Base-by-base conservation (phyloP, 2,888 invertebrate species). In the Epirrhoe alternata region DNA sequence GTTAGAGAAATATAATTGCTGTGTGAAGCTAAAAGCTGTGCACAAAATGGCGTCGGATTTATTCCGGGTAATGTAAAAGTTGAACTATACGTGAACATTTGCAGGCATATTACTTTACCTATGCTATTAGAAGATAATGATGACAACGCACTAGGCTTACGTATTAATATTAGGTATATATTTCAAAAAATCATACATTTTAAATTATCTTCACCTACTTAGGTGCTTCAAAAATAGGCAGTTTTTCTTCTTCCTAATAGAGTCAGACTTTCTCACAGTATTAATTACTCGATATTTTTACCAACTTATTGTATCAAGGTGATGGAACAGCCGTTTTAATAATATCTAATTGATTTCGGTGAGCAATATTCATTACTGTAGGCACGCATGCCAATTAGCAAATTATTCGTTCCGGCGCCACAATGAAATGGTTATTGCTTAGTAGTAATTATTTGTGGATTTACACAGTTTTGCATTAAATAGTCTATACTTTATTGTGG, bases 1-100 rank as follows among this genome's bases (percentile, higher is more conserved):
- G 31, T 50, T 58, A 63, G 59, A 50, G 17, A 38, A 59, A 54
- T 64, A n/a, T 50, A 64, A 64, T 64, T 66, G 57, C 24, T 38
- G 33, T 57, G 53, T 42, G 35, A 51, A 60, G 60, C 64, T 60
- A 65, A 65, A 65, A 60, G 55, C 54, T 30, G n/a, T 45, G 51
- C 8, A 45, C 51, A 60, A 55, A 60, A 60, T 65, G 60, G 64
- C 47, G 59, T 16, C 35, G 38, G 14, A 47, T 38, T 55, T 17
- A 59, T 50, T 54, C 49, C 17, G 52, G 24, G 30, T 55, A 50
- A 61, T 55, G 49, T 50, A 50, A 35, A 54, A 54, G 61, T 61
- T 54, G 24, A 35, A 54, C 60, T 47, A 54, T 49, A 52, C 17
- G 14, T 52, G 45, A 56, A 47, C 56, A 30, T 55, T 30, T 38